Evolutionary conservation across 1,140 invertebrate species (phyloP).

Genomic region (Papilio machaon): DNA sequence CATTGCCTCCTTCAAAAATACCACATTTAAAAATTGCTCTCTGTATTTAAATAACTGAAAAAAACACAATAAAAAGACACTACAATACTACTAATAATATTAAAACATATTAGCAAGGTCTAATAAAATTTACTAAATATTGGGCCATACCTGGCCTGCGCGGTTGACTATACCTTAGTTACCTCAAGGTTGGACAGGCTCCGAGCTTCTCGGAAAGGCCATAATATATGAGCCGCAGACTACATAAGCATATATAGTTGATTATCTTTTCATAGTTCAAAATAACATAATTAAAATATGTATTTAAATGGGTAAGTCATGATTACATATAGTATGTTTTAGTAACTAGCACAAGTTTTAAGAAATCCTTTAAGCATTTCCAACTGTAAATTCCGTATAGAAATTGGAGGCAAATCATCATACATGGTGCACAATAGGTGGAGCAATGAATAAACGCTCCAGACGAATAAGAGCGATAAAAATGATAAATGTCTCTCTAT

Average conservation of each 20-base stretch:
- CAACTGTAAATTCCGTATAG: neutral
- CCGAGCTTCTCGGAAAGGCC: too few relatives aligned
- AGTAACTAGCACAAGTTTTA: neutral
- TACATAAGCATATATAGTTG: too few relatives aligned
- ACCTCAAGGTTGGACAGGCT: too few relatives aligned
- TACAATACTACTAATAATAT: too few relatives aligned
- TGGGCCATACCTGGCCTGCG: too few relatives aligned
- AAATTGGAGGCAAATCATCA: conserved; percentile 35
- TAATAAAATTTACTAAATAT: too few relatives aligned
- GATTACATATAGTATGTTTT: too few relatives aligned
- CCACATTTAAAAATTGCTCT: conserved; percentile 27
- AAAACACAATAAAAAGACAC: neutral
- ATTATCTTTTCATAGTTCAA: too few relatives aligned
- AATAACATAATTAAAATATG: too few relatives aligned
- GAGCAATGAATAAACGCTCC: conserved; percentile 77
- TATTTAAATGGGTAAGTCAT: too few relatives aligned
- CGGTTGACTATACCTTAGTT: too few relatives aligned
- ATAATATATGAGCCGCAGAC: too few relatives aligned
- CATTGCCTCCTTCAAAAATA: conserved; percentile 60
- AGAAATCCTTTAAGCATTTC: conserved; percentile 11
- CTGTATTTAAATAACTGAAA: neutral
- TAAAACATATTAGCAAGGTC: neutral
- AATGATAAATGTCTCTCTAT: conserved; percentile 78
- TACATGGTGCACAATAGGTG: conserved; percentile 70
- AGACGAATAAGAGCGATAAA: conserved; percentile 76